phyloP scores from a whole-genome alignment of 2,888 invertebrate species.

The Hoplodrina blanda region DNA sequence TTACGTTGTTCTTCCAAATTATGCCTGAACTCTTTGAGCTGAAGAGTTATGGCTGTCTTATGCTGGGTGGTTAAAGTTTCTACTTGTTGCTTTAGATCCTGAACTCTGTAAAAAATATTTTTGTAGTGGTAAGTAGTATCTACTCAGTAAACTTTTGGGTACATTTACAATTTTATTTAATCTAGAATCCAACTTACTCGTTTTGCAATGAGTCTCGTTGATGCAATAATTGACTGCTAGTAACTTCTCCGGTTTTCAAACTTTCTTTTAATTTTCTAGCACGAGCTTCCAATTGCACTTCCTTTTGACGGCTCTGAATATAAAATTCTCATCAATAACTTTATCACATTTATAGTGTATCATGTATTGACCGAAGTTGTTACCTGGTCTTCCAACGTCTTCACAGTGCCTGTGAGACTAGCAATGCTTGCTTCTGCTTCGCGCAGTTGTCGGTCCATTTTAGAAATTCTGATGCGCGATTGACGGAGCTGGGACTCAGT shows the following conservation, averaged over 20 bases:
- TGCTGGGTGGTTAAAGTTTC: constrained; percentile 75
- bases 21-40: constrained; percentile 76
- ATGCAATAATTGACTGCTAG: constrained; percentile 79
- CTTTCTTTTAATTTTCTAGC: constrained; percentile 86
- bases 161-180: background rate
- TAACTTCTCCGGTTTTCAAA: constrained; percentile 84
- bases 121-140: background rate
- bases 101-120: constrained; percentile 70
- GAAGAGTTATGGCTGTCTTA: constrained; percentile 72
- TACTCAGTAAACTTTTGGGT: background rate
- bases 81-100: constrained; percentile 79
- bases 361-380: background rate
- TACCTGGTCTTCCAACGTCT: constrained; percentile 86
- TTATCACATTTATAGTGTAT: background rate
- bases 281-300: constrained; percentile 84
- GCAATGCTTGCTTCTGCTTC: constrained; percentile 86
- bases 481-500: constrained; percentile 82
- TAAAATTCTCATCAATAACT: constrained; percentile 2
- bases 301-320: constrained; percentile 83
- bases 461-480: constrained; percentile 77
- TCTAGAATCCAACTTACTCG: constrained; percentile 73
- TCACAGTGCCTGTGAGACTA: constrained; percentile 83
- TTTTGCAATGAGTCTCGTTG: constrained; percentile 80
- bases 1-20: constrained; percentile 74
- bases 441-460: constrained; percentile 86